Base-by-base conservation (phyloP, 1,140 invertebrate species). In the Tetragnatha versicolor region DNA sequence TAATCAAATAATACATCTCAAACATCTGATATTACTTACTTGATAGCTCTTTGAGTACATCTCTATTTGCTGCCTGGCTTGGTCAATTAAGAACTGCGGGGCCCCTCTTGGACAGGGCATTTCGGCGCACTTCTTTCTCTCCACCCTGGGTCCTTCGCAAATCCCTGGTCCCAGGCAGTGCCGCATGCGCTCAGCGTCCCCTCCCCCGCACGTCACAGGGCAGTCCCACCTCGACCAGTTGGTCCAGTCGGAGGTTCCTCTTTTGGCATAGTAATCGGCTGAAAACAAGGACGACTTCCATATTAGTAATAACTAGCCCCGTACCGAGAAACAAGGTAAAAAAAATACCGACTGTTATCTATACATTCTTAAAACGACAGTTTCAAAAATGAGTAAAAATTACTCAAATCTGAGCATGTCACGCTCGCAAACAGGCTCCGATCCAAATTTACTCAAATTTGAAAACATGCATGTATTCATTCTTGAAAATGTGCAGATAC, bases 161-260 rank as follows among this genome's bases (percentile, higher is more conserved):
- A 10, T 12, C 22, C 42, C 45, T 17, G 12, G 17, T 4, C 5
- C 12, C 3, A 14, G n/a, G 47, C 66, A 69, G 17, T 12, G 1
- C 17, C 66, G 29, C 10, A 20, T 25, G 10, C 66, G 20, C 3
- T 29, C 14, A 1, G 33, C 49, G 7, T 12, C 17, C 9, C 66
- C 66, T 51, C 45, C 45, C 2, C 66, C 66, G 27, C 66, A 69
- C 12, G 45, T 69, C 2, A 69, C 47, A 2, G 66, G 49, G n/a
- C 66, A 69, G 17, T 37, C 27, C 66, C 66, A 69, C 7, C n/a
- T 20, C 12, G 14, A 12, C 66, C 66, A 69, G 2, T 25, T 69
- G 1, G 55, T 29, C 42, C 22, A 31, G 1, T 25, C 29, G 12
- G 4, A 17, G 2, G 27, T 35, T 7, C n/a, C 45, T 53, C 45